Base-by-base conservation (phyloP, 92 coral and sea anemone species). In the Porites evermanni region DNA sequence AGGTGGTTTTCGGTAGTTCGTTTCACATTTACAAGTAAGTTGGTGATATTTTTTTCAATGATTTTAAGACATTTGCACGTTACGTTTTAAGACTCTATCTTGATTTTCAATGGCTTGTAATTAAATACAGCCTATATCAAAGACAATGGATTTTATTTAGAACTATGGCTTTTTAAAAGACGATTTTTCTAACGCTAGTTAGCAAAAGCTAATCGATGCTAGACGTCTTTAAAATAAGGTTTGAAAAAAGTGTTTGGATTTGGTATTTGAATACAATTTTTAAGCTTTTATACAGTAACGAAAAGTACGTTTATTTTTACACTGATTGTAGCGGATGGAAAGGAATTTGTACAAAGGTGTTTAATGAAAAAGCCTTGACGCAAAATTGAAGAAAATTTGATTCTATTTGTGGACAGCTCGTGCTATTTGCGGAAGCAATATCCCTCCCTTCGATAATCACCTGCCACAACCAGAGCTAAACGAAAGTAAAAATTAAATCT, bases 11-110 rank as follows among this genome's bases (percentile, higher is more conserved):
- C 19, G 10, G 77, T 38, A 29, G 18, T 32, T 70, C 44, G 54
- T 17, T 38, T 81, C 32, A 53, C 69, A 9, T 8, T 81, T 70
- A n/a, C 47, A n/a, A 59, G 86, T 81, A 81, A 81, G 86, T 74
- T 3, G 53, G 67, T 17, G 6, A 12, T 53, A 21, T 17, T 8
- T 58, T 70, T 19, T 52, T 18, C 3, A 5, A 24, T 70, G 58
- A 3, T 26, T 24, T 10, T 0, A 18, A n/a, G 56, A 9, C 54
- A 70, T 70, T 63, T 6, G 53, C 59, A 29, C 17, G 17, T 32
- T 9, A 16, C n/a, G 9, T 6, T 16, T 38, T 70, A 69, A 14
- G 16, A 70, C 60, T 54, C 12, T 8, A 8, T 11, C 13, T 53
- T 2, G 7, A 12, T 70, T 80, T 69, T 12, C 73, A 18, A 67